These are phyloP conservation scores for Sitta europaea DNA, from an alignment of 2,113 vertebrate species.

Conservation along the genomic window DNA sequence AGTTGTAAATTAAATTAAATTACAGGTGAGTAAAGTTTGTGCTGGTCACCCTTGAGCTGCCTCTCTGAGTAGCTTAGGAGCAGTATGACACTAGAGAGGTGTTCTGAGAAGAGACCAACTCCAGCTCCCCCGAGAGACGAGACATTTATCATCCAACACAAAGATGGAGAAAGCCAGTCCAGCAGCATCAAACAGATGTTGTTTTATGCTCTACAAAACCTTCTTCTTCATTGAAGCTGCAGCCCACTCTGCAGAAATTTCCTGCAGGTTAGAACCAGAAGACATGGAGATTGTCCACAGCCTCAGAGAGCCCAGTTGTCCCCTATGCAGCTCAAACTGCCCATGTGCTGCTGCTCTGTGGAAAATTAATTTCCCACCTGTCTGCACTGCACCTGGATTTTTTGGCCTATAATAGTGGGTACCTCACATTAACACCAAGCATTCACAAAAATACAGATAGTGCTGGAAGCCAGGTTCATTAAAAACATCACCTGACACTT, in stretches of 20 bases:
- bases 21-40: not conserved
- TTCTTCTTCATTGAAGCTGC: not conserved
- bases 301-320: fast-evolving
- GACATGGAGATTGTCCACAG: not conserved
- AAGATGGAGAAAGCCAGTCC: not conserved
- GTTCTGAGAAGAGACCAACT: not conserved
- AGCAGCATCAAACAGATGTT: not conserved
- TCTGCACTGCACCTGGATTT: not conserved
- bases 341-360: fast-evolving
- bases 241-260: not conserved
- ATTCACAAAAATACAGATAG: not conserved
- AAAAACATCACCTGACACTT: not conserved
- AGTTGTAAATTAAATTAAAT: not conserved
- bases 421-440: not conserved
- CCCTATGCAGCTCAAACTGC: not conserved
- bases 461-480: not conserved
- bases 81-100: not conserved
- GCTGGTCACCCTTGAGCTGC: not conserved
- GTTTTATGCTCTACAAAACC: not conserved
- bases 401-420: fast-evolving
- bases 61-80: not conserved
- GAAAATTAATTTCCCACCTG: not conserved
- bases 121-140: not conserved
- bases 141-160: not conserved
- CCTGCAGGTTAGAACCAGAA: not conserved